Evolutionary conservation across 2,888 invertebrate genomes (phyloP).

Genomic region (Oscheius onirici): DNA sequence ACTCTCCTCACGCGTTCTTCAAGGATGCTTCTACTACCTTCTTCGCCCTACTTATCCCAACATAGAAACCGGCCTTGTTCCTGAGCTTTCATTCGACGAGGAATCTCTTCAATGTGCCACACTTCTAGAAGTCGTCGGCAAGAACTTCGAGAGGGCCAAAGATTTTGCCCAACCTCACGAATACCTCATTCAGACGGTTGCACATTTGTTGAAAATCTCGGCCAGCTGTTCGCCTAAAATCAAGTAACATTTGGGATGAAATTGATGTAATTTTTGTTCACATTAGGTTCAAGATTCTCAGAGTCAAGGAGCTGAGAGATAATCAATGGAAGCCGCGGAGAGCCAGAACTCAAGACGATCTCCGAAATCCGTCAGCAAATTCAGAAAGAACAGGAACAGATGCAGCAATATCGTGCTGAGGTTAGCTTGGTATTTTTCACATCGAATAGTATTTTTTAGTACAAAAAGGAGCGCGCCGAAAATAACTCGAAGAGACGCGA

Average conservation of each 20-base stretch:
- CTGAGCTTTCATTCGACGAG: slow-evolving; percentile 34
- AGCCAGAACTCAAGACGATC: slow-evolving; percentile 58
- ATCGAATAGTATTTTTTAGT: too few species aligned
- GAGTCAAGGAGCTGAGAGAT: slow-evolving; percentile 47
- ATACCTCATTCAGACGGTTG: slow-evolving; percentile 41
- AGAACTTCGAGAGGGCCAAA: slow-evolving; percentile 1
- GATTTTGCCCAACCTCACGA: slow-evolving; percentile 8
- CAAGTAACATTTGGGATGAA: too few species aligned
- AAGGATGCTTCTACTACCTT: slow-evolving; percentile 48
- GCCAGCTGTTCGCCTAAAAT: slow-evolving; percentile 46
- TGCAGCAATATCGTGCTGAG: slow-evolving; percentile 41
- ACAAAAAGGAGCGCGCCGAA: too few species aligned
- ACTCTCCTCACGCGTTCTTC: slow-evolving; percentile 50
- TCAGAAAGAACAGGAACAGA: slow-evolving; percentile 48
- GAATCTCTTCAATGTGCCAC: slow-evolving; percentile 49
- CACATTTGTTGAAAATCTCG: slow-evolving; percentile 33
- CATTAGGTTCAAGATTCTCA: slow-evolving; percentile 61
- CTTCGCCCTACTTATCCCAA: slow-evolving; percentile 32
- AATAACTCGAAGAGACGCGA: too few species aligned
- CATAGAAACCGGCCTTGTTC: background rate
- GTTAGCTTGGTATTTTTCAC: too few species aligned
- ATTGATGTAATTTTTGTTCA: too few species aligned
- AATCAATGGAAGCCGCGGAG: slow-evolving; percentile 51
- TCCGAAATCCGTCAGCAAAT: slow-evolving; percentile 56
- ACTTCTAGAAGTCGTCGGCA: slow-evolving; percentile 30